Evolutionary conservation across 2,797 vertebrate species (phyloP).

Genomic region (Dendrocincla fuliginosa): DNA sequence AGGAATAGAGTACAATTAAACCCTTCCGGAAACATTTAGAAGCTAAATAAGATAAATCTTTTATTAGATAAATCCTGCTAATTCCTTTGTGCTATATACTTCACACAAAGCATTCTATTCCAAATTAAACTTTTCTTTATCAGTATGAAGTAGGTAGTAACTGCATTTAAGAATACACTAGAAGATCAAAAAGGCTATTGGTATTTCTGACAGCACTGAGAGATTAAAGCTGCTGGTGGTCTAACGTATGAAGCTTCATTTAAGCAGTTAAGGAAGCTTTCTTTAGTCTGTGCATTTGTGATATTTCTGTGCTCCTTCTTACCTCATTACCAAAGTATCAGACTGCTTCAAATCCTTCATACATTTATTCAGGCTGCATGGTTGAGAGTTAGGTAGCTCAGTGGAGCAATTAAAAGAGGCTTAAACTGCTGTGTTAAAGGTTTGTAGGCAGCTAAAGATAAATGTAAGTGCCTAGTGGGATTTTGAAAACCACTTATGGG

Average conservation of each 20-base stretch:
- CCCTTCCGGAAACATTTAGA: not conserved
- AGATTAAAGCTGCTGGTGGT: not conserved
- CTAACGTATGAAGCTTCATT: not conserved
- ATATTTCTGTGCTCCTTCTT: not conserved
- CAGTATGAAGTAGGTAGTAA: constrained; percentile 2
- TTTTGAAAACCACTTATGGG: not conserved
- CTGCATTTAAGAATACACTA: not conserved
- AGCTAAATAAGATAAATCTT: not conserved
- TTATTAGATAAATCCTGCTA: not conserved
- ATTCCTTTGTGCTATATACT: not conserved
- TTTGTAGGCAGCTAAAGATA: constrained; percentile 3
- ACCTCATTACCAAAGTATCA: constrained; percentile 37
- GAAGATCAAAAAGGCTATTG: not conserved
- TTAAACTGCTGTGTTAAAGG: not conserved
- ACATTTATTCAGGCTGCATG: not conserved
- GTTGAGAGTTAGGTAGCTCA: not conserved
- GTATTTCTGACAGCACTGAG: not conserved
- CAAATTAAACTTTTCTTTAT: not conserved
- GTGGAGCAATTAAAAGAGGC: constrained; percentile 29
- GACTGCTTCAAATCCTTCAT: constrained; percentile 31
- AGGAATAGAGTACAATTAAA: not conserved
- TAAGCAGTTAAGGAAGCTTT: not conserved
- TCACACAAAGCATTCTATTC: not conserved
- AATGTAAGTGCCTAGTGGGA: not conserved
- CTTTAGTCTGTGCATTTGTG: constrained; percentile 5